phyloP scores from a whole-genome alignment of 2,797 vertebrate genomes.

The Iguana delicatissima region DNA sequence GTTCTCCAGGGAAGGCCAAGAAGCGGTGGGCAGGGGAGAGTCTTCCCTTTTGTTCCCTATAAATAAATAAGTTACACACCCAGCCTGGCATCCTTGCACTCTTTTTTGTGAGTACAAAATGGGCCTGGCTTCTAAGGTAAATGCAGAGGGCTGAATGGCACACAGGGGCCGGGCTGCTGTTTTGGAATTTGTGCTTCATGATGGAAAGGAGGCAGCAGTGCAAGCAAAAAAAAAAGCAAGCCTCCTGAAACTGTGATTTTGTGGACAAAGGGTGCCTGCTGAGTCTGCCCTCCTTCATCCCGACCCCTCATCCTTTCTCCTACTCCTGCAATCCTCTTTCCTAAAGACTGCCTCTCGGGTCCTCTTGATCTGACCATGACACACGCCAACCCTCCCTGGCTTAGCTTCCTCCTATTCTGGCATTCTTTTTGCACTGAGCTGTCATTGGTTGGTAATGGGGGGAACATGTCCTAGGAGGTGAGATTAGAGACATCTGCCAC shows the following conservation, averaged over 20 bases:
- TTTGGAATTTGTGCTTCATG: background rate
- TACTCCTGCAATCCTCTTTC: too few species aligned
- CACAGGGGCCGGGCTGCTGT: too few species aligned
- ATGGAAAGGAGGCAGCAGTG: rapidly evolving
- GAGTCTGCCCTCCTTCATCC: background rate
- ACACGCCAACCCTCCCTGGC: too few species aligned
- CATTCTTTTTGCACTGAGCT: too few species aligned
- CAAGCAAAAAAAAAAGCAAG: too few species aligned
- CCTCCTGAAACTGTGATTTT: too few species aligned
- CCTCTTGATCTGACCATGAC: background rate
- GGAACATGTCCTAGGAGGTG: background rate
- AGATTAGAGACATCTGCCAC: background rate
- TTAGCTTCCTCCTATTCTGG: background rate
- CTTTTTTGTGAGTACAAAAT: background rate
- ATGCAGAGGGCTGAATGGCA: background rate
- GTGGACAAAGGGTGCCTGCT: background rate
- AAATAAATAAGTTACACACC: constrained; percentile 39
- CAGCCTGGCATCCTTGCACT: background rate
- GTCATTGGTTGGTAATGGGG: background rate
- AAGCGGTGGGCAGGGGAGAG: background rate
- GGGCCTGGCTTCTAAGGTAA: background rate
- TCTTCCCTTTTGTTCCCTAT: background rate
- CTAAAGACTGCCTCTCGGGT: background rate
- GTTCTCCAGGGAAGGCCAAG: background rate
- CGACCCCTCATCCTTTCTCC: too few species aligned